Base-by-base conservation (phyloP, 2,113 vertebrate genomes). In the Hepsetus odoe region DNA sequence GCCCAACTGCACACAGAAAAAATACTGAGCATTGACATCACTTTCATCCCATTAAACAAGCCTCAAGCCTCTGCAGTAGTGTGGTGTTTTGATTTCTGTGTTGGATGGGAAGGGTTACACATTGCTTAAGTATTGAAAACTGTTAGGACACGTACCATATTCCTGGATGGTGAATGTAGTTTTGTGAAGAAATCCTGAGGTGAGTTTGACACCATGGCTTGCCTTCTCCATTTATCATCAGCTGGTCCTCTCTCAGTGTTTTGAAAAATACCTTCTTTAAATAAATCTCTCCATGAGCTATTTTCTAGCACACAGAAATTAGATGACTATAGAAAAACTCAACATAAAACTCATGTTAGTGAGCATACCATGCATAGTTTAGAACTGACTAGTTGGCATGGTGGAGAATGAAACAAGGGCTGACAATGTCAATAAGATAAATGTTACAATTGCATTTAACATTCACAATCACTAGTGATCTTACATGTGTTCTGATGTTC, bases 281-380 rank as follows among this genome's bases (percentile, higher is more conserved):
- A 10, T 38, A 33, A 66, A 3, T 76, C 20, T 11, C 55, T 71
- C 14, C 28, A 30, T 20, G 46, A 72, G 16, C 6, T 10, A 28
- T 66, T 59, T 26, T 62, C 77, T 83, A 74, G 24, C 16, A 51
- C 59, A 62, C 26, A 82, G 7, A 77, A 16, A 59, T 58, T 8
- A 44, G 58, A n/a, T 11, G 5, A 49, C 13, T 18, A 65, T 6
- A 38, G 18, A 38, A 14, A 24, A 28, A 2, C 61, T n/a, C 3
- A 58, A 16, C 9, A 40, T 49, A 49, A 70, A n/a, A 28, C 24
- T 49, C 33, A 72, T n/a, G 1, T 42, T n/a, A n/a, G n/a, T n/a
- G n/a, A n/a, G n/a, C n/a, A n/a, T n/a, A n/a, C n/a, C n/a, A n/a
- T n/a, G n/a, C n/a, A n/a, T n/a, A n/a, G n/a, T n/a, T n/a, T n/a